Evolutionary conservation across 2,888 invertebrate genomes (phyloP), one percentile per base, ranked within the genome.

Genomic region (Bellardia bayeri): DNA sequence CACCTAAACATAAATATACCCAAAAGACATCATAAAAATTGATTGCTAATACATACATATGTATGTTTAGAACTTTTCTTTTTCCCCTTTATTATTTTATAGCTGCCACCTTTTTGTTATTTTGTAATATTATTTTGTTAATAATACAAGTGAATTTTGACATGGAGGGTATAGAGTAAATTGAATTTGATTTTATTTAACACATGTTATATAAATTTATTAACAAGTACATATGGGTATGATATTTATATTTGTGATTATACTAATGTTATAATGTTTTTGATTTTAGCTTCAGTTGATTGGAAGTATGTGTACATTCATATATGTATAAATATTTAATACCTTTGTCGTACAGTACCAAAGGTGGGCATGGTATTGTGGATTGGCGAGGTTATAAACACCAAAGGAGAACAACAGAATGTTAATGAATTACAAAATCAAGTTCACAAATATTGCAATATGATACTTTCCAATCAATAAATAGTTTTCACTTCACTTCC

Each of bases 21-120:
- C 51, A 30, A 58, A 58, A 76, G 76, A 56, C 64, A 66, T 76
- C 64, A 66, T 56, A 13, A 76, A 66, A 76, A 76, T 42, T 76
- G 64, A 76, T 76, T 76, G 61, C 66, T 66, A 76, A 54, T 66
- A 76, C 54, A 37, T 45, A 45, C 23, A 23, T 23, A 23, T 13
- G 40, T 23, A 23, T 13, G 40, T 66, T 66, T 76, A 23, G 49
- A 66, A 40, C 51, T 13, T 11, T 30, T 13, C 30, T 58, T 9
- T 40, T 63, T 56, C 14, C 23, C 8, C 40, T 16, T 37, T 37
- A 37, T 37, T 37, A 37, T 37, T 37, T 3, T 37, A 4, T 6
- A 3, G 7, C 30, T 33, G 8, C 8, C 23, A 33, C 16, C 30
- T 3, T 49, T 49, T 6, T 49, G 23, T 49, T 68, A 37, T 4